Conservation (phyloP, 2,888 invertebrate species). For the Harmothoe impar region DNA sequence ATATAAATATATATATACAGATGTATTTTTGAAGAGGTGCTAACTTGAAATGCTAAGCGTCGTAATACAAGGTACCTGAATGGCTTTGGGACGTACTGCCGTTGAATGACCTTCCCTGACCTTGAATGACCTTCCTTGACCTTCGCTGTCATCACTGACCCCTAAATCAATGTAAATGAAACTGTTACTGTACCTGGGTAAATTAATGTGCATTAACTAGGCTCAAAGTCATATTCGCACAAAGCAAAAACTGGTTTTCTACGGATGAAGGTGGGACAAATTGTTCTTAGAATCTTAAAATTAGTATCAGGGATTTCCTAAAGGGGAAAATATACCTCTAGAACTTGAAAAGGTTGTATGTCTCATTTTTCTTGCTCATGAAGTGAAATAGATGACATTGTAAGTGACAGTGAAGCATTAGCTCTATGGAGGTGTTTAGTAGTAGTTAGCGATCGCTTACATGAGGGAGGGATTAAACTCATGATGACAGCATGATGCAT, state of each 20-base stretch:
- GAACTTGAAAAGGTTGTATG: background rate
- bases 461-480: too few relatives aligned
- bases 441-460: background rate
- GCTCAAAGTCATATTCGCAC: conserved; percentile 12
- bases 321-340: background rate
- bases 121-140: background rate
- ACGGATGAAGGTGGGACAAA: background rate
- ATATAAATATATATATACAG: background rate
- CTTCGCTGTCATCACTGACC: too few relatives aligned
- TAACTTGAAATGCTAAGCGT: conserved; percentile 21
- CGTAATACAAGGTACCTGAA: background rate
- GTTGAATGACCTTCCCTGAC: background rate
- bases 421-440: background rate
- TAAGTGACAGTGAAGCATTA: background rate
- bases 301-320: background rate
- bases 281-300: background rate
- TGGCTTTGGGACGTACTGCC: conserved; percentile 11
- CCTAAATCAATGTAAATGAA: background rate
- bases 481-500: too few relatives aligned
- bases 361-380: background rate
- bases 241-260: background rate
- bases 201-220: background rate
- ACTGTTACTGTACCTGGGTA: background rate
- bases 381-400: background rate
- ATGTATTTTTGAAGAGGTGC: conserved; percentile 38